phyloP scores from a whole-genome alignment of 2,797 vertebrate species.

The Leptatherina wallacei region DNA sequence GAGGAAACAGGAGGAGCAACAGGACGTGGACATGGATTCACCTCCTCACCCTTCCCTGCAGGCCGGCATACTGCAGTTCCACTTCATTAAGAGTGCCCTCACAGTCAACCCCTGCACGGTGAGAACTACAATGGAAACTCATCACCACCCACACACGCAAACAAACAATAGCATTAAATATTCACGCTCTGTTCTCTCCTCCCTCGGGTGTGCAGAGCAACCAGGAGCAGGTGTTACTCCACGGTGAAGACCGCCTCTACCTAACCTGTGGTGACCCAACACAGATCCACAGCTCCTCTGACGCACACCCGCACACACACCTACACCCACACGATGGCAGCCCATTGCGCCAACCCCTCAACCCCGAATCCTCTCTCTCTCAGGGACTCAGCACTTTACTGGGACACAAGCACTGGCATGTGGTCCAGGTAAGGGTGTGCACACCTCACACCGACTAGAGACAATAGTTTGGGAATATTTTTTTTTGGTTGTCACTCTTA shows the following conservation, averaged over 20 bases:
- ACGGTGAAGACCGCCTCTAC: conserved; percentile 97
- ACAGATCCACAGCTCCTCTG: conserved; percentile 86
- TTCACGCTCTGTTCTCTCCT: background rate
- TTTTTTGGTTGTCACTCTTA: background rate
- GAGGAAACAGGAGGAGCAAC: conserved; percentile 67
- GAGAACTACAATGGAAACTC: conserved; percentile 57
- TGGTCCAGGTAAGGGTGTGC: conserved; percentile 89
- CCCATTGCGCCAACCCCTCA: conserved; percentile 80
- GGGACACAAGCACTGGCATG: conserved; percentile 98
- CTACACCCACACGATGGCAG: conserved; percentile 81
- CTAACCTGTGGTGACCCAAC: conserved; percentile 94
- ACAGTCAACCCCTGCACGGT: conserved; percentile 98
- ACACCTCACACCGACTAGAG: background rate
- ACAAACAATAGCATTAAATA: conserved; percentile 6
- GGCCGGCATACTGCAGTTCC: conserved; percentile 93
- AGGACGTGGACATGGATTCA: conserved; percentile 61
- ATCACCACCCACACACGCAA: background rate
- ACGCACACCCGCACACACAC: conserved; percentile 75
- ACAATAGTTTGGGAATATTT: background rate
- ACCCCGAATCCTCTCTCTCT: conserved; percentile 87
- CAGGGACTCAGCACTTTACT: conserved; percentile 99
- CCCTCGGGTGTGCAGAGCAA: conserved; percentile 86
- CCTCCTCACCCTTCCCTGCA: conserved; percentile 73
- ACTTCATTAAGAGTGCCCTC: conserved; percentile 98
- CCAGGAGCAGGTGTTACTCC: conserved; percentile 97